Base-by-base conservation (phyloP, 2,888 invertebrate genomes). In the Drosophila algonquin region DNA sequence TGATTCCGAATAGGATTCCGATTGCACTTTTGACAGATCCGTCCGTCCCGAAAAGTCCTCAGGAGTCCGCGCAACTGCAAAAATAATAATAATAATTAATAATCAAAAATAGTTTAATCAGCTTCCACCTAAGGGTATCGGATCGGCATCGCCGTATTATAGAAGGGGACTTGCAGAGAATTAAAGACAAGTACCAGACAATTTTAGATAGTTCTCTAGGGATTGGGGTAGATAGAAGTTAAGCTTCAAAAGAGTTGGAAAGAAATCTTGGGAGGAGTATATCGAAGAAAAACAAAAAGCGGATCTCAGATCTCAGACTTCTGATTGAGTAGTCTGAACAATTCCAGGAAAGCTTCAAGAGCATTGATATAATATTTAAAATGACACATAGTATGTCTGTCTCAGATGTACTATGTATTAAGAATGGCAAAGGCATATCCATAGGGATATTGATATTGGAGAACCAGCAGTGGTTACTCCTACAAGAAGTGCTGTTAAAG, bases 1-100 rank as follows among this genome's bases (percentile, higher is more conserved):
- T 70, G 77, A 69, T 71, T 54, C 56, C 65, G 58, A 40, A 40
- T 40, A 14, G 40, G 71, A 71, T 77, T 63, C 59, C 77, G 69
- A 80, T 79, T 79, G 73, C 69, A 63, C 65, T 70, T 75, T 62
- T 59, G 65, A 68, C 59, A 64, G 54, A 40, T 40, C 14, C 14
- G 40, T 40, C 6, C 6, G 14, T 6, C 40, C 4, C 1, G 0
- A 14, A 35, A 14, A 14, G 5, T 5, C 7, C 40, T n/a, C n/a
- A 7, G n/a, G 40, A 7, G 40, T n/a, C 2, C n/a, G 7, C 40
- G 7, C 2, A 58, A 40, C 40, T 40, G 64, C 50, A 63, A 51
- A 56, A 18, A 54, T 27, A 7, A 40, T 53, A 18, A 27, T 52
- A 7, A 52, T n/a, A 57, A 14, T 32, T 9, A 35, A 8, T n/a